Evolutionary conservation across 1,140 invertebrate genomes (phyloP).

Genomic region (Drosophila paulistorum): DNA sequence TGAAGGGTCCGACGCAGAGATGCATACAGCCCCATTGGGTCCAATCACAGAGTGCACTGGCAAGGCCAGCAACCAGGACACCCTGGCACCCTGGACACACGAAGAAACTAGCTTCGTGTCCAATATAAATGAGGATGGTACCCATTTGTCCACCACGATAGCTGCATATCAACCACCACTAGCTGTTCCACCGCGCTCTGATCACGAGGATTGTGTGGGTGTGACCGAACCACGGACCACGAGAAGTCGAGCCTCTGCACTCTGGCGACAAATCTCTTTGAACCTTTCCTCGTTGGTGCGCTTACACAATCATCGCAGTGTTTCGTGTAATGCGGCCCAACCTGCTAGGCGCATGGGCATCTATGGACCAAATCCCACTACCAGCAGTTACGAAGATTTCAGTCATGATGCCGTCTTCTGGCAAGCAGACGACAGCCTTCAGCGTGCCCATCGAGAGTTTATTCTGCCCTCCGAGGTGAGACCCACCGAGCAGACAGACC

Average conservation of each 20-base stretch:
- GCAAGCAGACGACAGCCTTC: background rate
- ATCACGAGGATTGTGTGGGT: background rate
- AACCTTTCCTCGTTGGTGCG: slow-evolving; percentile 30
- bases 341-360: background rate
- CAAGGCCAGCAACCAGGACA: background rate
- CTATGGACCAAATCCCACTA: background rate
- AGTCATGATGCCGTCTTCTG: background rate
- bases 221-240: too few relatives aligned
- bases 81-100: background rate
- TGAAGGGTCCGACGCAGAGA: slow-evolving; percentile 26
- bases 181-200: background rate
- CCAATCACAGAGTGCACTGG: background rate
- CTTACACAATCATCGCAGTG: slow-evolving; percentile 7
- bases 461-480: background rate
- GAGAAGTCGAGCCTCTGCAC: background rate
- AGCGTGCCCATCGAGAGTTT: background rate
- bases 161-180: background rate
- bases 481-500: slow-evolving; percentile 7
- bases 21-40: slow-evolving; percentile 33
- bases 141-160: background rate
- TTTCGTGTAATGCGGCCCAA: background rate
- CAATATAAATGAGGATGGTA: background rate
- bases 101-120: background rate
- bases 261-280: slow-evolving; percentile 36
- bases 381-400: slow-evolving; percentile 6